A percentile compares a stretch with the other conserved stretches of the same genome.
Conservation (phyloP, 2,888 invertebrate species). For the Tetropium fuscum region DNA sequence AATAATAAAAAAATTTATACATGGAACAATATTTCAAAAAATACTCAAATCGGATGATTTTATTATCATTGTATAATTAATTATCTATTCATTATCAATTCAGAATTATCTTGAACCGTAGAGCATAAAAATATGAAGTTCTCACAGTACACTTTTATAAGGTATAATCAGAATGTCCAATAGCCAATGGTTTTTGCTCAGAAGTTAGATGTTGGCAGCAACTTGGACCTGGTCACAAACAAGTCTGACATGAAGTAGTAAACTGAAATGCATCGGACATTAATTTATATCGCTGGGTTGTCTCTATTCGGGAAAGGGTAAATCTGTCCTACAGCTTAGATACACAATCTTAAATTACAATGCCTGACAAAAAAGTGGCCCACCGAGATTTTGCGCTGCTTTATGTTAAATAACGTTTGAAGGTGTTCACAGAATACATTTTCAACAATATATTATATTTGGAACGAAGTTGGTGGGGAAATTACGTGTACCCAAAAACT, state of each 20-base stretch:
- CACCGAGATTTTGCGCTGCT: too few species aligned
- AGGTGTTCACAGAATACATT: too few species aligned
- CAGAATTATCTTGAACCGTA: constrained; percentile 18
- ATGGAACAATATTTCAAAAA: too few species aligned
- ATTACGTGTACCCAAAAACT: constrained; percentile 14
- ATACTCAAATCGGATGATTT: too few species aligned
- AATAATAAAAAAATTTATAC: too few species aligned
- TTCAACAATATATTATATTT: too few species aligned
- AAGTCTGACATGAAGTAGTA: constrained; percentile 32
- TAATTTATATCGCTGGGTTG: constrained; percentile 10
- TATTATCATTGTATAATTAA: too few species aligned
- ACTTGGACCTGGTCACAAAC: constrained; percentile 28
- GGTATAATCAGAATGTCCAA: constrained; percentile 19
- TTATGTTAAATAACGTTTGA: too few species aligned
- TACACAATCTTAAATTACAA: too few species aligned
- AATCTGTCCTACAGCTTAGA: too few species aligned
- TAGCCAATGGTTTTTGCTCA: constrained; percentile 22
- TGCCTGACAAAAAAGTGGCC: too few species aligned
- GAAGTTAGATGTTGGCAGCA: constrained; percentile 27
- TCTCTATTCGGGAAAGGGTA: constrained; percentile 8
- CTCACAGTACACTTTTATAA: constrained; percentile 18
- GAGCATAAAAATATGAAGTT: constrained; percentile 21
- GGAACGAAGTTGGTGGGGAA: constrained; percentile 6
- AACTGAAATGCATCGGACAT: constrained; percentile 21
- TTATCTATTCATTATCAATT: constrained; percentile 18